A percentile compares a stretch with the other conserved stretches of the same genome.
Evolutionary conservation across 2,888 invertebrate genomes (phyloP).

Genomic region (Heliconius charithonia): DNA sequence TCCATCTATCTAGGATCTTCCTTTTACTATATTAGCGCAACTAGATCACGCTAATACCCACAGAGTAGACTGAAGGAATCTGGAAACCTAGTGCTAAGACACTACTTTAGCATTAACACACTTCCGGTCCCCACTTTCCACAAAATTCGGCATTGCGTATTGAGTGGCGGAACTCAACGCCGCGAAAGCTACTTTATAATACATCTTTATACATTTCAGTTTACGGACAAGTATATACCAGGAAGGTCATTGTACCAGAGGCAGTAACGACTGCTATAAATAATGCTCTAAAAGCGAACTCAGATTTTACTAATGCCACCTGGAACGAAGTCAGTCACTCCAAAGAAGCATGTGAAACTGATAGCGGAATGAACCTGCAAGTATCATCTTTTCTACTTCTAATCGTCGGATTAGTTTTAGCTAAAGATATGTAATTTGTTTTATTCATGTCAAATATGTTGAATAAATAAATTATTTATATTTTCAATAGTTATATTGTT

Average conservation of each 20-base stretch:
- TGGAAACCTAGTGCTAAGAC: too few species aligned
- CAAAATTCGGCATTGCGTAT: too few species aligned
- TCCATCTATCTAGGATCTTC: too few species aligned
- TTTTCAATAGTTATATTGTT: background rate
- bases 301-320: background rate
- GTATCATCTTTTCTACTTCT: background rate
- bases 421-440: background rate
- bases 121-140: too few species aligned
- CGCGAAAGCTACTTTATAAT: background rate
- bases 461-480: conserved; percentile 8
- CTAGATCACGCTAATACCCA: too few species aligned
- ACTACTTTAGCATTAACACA: too few species aligned
- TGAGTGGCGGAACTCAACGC: too few species aligned
- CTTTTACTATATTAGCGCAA: too few species aligned
- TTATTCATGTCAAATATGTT: background rate
- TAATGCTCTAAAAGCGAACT: background rate
- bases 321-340: background rate
- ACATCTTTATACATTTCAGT: background rate
- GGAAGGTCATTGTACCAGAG: rapidly evolving
- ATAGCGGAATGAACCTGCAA: conserved; percentile 2
- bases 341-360: background rate
- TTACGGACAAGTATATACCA: background rate
- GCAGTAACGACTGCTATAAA: background rate
- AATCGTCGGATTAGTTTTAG: background rate
- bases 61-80: too few species aligned